Conservation (phyloP, 2,888 invertebrate genomes). For the Yponomeuta cagnagella region DNA sequence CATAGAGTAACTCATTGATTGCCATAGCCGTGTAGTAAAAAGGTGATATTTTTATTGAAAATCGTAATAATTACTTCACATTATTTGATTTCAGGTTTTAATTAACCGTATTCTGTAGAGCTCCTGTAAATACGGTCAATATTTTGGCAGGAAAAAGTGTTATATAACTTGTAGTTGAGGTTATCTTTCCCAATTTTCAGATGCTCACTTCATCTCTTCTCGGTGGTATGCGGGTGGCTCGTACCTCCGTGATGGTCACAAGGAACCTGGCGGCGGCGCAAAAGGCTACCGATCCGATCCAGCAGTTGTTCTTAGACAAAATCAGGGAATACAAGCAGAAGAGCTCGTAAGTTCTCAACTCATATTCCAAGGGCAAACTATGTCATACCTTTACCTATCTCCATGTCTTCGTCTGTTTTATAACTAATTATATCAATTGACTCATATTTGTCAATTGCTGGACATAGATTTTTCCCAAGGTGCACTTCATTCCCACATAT, state of each 20-base stretch:
- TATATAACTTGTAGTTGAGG: constrained; percentile 34
- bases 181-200: constrained; percentile 58
- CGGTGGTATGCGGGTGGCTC: constrained; percentile 64
- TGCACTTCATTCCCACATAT: too few species aligned
- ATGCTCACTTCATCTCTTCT: constrained; percentile 75
- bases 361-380: neutral
- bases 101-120: neutral
- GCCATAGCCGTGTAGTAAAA: neutral
- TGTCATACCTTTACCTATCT: neutral
- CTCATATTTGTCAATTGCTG: too few species aligned
- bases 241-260: constrained; percentile 69
- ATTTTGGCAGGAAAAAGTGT: neutral
- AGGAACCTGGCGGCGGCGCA: constrained; percentile 85
- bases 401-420: too few species aligned
- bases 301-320: constrained; percentile 95
- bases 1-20: too few species aligned
- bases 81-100: neutral
- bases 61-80: neutral
- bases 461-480: too few species aligned
- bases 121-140: neutral
- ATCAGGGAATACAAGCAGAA: constrained; percentile 92
- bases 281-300: constrained; percentile 91
- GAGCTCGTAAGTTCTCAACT: constrained; percentile 80
- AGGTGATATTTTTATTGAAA: constrained; percentile 8
- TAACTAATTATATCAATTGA: too few species aligned